phyloP scores from a whole-genome alignment of 1,140 invertebrate genomes.

The Brachionus koreanus region DNA sequence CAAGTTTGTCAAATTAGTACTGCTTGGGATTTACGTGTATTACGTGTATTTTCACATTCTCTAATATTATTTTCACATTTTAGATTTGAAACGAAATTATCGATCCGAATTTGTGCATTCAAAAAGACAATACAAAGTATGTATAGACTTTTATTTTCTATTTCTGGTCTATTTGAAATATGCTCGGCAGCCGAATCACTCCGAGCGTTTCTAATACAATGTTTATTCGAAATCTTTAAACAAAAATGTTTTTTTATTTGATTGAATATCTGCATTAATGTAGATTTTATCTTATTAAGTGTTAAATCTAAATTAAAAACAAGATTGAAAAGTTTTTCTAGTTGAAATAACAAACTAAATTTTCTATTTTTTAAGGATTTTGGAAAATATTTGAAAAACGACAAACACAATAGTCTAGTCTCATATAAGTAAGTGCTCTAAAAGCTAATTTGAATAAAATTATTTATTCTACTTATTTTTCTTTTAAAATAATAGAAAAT shows the following conservation, averaged over 20 bases:
- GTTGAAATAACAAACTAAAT: conserved; percentile 12
- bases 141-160: neutral
- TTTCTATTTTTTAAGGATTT: neutral
- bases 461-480: neutral
- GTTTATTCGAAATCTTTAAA: neutral
- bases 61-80: neutral
- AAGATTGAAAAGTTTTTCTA: conserved; percentile 7
- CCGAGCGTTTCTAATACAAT: neutral
- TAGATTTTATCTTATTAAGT: conserved; percentile 1
- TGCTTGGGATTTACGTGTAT: neutral
- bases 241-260: neutral
- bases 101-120: neutral
- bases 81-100: neutral
- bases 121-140: neutral
- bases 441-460: neutral
- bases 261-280: neutral
- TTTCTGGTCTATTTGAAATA: no score
- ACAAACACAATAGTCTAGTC: conserved; percentile 22
- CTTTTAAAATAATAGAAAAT: neutral
- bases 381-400: neutral
- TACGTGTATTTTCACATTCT: neutral
- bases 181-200: no score
- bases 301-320: conserved; percentile 34
- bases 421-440: neutral
- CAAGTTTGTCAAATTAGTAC: neutral